These are phyloP conservation scores for Drosophila simulans DNA, from an alignment of 1,140 invertebrate species.

Conservation along the genomic window DNA sequence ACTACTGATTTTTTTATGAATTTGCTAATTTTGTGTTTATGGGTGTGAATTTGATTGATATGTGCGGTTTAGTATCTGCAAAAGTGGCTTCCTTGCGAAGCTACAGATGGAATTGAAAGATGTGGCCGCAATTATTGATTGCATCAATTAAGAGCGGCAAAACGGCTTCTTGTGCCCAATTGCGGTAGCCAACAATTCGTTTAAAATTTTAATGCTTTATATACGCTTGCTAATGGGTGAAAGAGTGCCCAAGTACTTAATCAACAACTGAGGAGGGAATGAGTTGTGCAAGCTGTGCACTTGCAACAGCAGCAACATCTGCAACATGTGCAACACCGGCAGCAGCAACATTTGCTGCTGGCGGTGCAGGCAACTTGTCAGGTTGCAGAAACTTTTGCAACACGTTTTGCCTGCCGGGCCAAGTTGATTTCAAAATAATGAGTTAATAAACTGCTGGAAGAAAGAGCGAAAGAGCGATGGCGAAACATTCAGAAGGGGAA, in stretches of 20 bases:
- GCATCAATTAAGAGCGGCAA: slow-evolving; percentile 52
- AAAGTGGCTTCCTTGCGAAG: not conserved
- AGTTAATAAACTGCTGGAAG: slow-evolving; percentile 73
- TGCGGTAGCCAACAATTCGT: slow-evolving; percentile 11
- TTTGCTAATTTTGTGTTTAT: slow-evolving; percentile 15
- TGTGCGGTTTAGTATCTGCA: slow-evolving; percentile 1
- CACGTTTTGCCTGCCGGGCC: slow-evolving; percentile 64
- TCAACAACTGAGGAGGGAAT: slow-evolving; percentile 45
- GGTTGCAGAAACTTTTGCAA: slow-evolving; percentile 57
- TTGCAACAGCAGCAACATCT: slow-evolving; percentile 14
- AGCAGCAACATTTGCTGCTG: not conserved
- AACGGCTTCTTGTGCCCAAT: slow-evolving; percentile 35
- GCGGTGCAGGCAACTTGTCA: slow-evolving; percentile 48
- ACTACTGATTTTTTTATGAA: slow-evolving; percentile 32
- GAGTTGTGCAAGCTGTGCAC: slow-evolving; percentile 38
- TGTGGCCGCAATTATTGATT: slow-evolving; percentile 65
- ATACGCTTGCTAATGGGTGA: slow-evolving; percentile 55
- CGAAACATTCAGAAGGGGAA: slow-evolving; percentile 1
- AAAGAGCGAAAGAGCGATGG: slow-evolving; percentile 29
- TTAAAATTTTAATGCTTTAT: slow-evolving; percentile 48
- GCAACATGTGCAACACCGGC: not conserved
- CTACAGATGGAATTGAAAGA: slow-evolving; percentile 36
- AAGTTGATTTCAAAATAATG: slow-evolving; percentile 78
- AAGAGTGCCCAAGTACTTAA: slow-evolving; percentile 64
- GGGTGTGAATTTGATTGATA: slow-evolving; percentile 10